These are phyloP conservation scores for Haemorhous mexicanus DNA, from an alignment of 2,113 vertebrate species.

Conservation along the genomic window DNA sequence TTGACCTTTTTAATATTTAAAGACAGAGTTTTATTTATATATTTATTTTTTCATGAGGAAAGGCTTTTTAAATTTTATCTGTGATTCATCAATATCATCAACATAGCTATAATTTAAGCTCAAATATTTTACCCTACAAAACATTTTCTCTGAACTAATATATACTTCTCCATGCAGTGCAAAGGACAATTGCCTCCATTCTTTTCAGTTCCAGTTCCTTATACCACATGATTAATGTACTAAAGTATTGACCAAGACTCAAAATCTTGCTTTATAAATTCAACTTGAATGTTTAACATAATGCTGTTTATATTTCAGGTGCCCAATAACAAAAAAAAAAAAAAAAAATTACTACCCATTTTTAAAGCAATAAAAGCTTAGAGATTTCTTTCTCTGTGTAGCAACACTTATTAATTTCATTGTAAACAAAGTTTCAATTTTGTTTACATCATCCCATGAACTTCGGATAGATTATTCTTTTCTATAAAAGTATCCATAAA, in stretches of 20 bases:
- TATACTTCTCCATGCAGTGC: background rate
- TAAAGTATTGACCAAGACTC: background rate
- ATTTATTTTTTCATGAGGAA: slow-evolving; percentile 4
- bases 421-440: background rate
- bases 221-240: background rate
- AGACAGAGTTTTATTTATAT: background rate
- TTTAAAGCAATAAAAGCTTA: background rate
- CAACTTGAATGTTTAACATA: background rate
- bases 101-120: slow-evolving; percentile 2
- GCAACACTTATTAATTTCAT: background rate
- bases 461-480: background rate
- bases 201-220: background rate
- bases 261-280: background rate
- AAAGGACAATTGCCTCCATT: background rate
- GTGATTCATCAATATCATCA: slow-evolving; percentile 22
- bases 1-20: slow-evolving; percentile 34
- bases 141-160: background rate
- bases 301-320: background rate
- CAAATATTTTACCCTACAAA: background rate
- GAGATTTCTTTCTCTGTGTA: background rate
- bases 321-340: background rate
- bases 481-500: background rate
- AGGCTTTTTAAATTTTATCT: slow-evolving; percentile 16
- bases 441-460: background rate
- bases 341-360: background rate